Percentiles rank a stretch among this genome's conserved stretches.
Conservation (phyloP, 35 echinoderm and acorn worm species). For the Nesometra sesokonis region DNA sequence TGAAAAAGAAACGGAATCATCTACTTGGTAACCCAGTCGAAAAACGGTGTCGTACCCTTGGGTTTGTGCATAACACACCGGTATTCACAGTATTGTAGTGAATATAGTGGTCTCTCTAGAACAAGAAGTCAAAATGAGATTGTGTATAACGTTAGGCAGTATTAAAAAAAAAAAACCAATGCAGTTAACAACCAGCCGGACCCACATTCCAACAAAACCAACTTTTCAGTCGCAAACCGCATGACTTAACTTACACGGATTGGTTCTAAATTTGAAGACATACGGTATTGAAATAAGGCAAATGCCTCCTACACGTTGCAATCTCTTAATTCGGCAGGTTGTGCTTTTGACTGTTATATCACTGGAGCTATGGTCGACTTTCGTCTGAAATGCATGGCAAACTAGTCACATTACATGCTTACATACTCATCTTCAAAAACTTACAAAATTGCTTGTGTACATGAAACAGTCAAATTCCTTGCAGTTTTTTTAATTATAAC, state of each 20-base stretch:
- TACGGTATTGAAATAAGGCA: background rate
- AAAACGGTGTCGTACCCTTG: background rate
- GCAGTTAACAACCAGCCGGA: background rate
- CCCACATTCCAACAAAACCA: background rate
- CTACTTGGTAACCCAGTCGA: background rate
- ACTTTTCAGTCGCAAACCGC: background rate
- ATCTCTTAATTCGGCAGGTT: background rate
- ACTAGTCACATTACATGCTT: background rate
- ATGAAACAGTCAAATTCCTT: background rate
- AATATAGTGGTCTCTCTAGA: background rate
- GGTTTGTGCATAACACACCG: background rate
- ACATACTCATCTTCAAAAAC: background rate
- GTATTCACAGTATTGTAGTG: background rate
- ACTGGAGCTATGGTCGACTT: background rate
- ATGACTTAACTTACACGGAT: background rate
- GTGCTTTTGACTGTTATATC: background rate
- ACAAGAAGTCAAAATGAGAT: background rate
- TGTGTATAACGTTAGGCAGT: background rate
- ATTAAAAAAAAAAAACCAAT: background rate
- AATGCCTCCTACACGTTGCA: background rate
- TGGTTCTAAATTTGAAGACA: background rate
- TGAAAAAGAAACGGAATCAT: background rate
- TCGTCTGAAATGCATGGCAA: background rate
- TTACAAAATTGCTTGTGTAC: background rate
- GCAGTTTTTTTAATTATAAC: background rate